A percentile compares a stretch with the other conserved stretches of the same genome.
phyloP scores from a whole-genome alignment of 1,140 invertebrate genomes.

The Achatina immaculata region DNA sequence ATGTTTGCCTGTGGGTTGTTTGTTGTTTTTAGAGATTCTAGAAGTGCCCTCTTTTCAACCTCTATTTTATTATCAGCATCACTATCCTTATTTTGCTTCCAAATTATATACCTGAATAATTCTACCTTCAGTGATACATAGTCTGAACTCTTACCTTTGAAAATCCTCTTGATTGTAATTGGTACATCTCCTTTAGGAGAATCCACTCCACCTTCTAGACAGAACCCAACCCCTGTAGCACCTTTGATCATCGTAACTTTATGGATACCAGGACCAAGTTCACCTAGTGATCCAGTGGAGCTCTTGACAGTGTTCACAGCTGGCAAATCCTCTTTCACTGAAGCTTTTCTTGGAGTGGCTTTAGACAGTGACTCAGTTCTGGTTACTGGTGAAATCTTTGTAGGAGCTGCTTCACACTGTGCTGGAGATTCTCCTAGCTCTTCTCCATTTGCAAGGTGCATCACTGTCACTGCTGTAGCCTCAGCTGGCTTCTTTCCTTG shows the following conservation, averaged over 20 bases:
- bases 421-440: background rate
- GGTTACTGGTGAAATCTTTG: background rate
- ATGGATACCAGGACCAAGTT: constrained; percentile 32
- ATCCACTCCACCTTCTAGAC: constrained; percentile 90
- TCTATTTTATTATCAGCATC: too few species aligned
- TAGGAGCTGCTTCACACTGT: background rate
- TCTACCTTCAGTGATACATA: too few species aligned
- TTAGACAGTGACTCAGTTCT: background rate
- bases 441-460: constrained; percentile 5
- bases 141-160: constrained; percentile 90
- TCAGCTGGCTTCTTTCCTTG: too few species aligned
- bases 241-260: constrained; percentile 78
- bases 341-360: constrained; percentile 15
- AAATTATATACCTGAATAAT: too few species aligned
- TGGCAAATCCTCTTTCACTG: background rate
- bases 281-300: background rate
- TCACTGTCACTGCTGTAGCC: too few species aligned
- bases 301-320: background rate
- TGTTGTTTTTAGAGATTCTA: too few species aligned
- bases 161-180: constrained; percentile 89
- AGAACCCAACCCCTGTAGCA: constrained; percentile 90
- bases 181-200: constrained; percentile 89
- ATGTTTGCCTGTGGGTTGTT: too few species aligned
- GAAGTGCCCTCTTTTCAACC: too few species aligned
- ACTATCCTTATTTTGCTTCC: too few species aligned